phyloP scores from a whole-genome alignment of 2,797 vertebrate species.

The Channallabes apus region DNA sequence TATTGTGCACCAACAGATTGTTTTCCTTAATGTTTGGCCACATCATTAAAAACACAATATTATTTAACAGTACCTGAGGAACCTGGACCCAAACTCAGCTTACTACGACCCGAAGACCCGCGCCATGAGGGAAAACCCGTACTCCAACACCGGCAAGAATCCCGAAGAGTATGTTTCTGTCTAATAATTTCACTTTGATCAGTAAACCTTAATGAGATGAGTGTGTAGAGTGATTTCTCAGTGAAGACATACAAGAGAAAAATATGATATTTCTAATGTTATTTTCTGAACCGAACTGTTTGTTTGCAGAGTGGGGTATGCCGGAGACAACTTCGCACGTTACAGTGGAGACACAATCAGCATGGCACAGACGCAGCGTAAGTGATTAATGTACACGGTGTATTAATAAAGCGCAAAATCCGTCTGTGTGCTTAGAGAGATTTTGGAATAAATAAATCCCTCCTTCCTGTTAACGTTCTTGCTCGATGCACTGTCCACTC shows the following conservation, averaged over 20 bases:
- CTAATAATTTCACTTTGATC: background rate
- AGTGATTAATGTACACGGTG: constrained; percentile 62
- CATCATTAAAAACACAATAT: background rate
- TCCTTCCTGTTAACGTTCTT: background rate
- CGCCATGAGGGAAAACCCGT: constrained; percentile 98
- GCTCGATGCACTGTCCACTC: background rate
- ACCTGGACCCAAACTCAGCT: constrained; percentile 97
- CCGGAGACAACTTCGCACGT: constrained; percentile 96
- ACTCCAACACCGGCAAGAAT: constrained; percentile 93
- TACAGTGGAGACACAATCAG: constrained; percentile 91
- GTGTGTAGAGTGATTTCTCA: background rate
- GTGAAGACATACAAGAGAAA: background rate
- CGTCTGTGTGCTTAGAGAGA: background rate
- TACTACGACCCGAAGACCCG: constrained; percentile 99
- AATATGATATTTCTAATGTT: too few relatives aligned
- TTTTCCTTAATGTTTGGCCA: background rate
- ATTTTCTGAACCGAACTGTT: background rate
- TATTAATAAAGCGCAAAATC: background rate
- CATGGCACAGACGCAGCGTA: constrained; percentile 96
- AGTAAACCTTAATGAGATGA: background rate
- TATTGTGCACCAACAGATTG: background rate
- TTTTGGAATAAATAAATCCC: background rate
- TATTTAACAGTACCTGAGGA: constrained; percentile 86
- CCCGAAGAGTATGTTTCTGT: constrained; percentile 88
- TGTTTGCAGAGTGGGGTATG: constrained; percentile 87